Evolutionary conservation across 2,888 invertebrate genomes (phyloP).

Genomic region (Dolomedes plantarius): DNA sequence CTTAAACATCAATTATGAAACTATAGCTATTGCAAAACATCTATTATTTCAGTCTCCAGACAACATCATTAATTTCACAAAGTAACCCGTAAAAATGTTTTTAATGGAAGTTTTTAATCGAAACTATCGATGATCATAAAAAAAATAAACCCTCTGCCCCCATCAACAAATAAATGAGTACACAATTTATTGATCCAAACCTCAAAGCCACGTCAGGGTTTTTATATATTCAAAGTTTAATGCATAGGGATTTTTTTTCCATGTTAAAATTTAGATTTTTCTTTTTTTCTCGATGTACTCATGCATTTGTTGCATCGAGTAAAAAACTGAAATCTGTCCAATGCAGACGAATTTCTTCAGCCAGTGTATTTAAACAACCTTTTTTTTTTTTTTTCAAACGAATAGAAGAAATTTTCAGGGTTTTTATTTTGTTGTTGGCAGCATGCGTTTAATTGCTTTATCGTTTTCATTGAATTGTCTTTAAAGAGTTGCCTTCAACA

Average conservation of each 20-base stretch:
- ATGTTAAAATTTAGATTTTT: background rate
- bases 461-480: too few relatives aligned
- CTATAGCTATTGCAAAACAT: background rate
- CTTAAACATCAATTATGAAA: background rate
- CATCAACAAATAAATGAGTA: background rate
- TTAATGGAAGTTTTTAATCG: background rate
- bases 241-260: background rate
- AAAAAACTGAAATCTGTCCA: background rate
- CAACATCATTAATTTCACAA: background rate
- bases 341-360: background rate
- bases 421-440: too few relatives aligned
- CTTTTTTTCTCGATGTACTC: background rate
- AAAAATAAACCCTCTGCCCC: background rate
- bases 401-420: too few relatives aligned
- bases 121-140: background rate
- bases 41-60: background rate
- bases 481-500: too few relatives aligned
- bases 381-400: too few relatives aligned
- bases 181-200: background rate
- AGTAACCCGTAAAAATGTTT: constrained; percentile 1
- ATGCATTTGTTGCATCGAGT: background rate
- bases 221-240: background rate
- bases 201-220: background rate
- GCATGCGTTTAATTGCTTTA: too few relatives aligned
- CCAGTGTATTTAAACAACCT: too few relatives aligned